Conservation (phyloP, 2,797 vertebrate species). For the Pachyuromys duprasi region DNA sequence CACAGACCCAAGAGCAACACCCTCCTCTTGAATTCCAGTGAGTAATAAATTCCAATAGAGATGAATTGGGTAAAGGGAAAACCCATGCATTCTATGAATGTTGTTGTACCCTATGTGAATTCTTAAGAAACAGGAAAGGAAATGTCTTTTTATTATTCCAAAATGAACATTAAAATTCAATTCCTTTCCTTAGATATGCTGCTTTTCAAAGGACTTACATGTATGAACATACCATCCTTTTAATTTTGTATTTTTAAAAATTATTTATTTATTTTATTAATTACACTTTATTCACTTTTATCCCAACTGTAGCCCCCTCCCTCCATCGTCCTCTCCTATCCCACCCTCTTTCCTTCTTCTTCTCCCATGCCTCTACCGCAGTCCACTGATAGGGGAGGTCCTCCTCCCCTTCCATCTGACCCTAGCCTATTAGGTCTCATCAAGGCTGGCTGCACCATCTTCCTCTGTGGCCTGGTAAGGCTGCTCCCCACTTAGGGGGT, state of each 20-base stretch:
- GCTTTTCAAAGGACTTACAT: background rate
- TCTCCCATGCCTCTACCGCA: too few relatives aligned
- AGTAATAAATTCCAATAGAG: slow-evolving; percentile 17
- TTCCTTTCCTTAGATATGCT: background rate
- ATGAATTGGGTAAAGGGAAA: slow-evolving; percentile 38
- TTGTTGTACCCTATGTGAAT: background rate
- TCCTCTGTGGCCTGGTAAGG: too few relatives aligned
- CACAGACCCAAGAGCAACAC: slow-evolving; percentile 3
- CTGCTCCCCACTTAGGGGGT: too few relatives aligned
- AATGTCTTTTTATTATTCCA: slow-evolving; percentile 35
- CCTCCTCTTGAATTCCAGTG: slow-evolving; percentile 43
- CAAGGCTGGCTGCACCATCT: too few relatives aligned
- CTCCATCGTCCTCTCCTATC: too few relatives aligned
- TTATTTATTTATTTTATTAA: too few relatives aligned
- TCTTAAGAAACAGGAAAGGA: slow-evolving; percentile 43
- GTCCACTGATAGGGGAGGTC: too few relatives aligned
- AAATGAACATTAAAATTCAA: slow-evolving; percentile 29
- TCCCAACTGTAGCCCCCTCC: too few relatives aligned
- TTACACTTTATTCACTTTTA: too few relatives aligned
- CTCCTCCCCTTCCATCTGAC: too few relatives aligned
- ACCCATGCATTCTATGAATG: slow-evolving; percentile 35
- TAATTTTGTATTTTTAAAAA: background rate
- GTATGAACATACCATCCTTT: slow-evolving; percentile 34
- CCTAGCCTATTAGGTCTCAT: too few relatives aligned
- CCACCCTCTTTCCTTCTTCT: too few relatives aligned